Conservation (phyloP, 2,113 vertebrate species). For the Ceuthmochares aereus region DNA sequence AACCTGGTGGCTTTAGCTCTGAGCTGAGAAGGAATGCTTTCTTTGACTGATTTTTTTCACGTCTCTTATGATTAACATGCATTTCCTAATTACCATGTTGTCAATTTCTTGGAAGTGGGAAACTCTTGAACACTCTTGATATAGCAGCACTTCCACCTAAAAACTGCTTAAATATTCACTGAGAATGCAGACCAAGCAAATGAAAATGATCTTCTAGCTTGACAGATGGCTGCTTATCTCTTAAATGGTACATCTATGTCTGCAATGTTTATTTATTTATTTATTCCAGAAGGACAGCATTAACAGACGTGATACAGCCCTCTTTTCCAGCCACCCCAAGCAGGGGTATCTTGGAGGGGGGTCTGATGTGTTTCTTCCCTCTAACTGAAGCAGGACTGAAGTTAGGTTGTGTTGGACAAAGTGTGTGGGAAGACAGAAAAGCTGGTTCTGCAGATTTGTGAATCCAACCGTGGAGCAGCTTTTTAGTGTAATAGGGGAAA, state of each 20-base stretch:
- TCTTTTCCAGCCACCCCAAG: background rate
- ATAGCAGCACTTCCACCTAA: accelerated
- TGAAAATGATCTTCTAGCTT: background rate
- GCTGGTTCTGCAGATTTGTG: background rate
- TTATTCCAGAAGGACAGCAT: background rate
- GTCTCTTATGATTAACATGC: background rate
- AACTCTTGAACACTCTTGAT: background rate
- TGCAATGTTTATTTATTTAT: background rate
- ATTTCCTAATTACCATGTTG: background rate
- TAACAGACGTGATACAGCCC: background rate
- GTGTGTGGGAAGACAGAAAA: background rate
- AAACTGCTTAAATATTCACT: background rate
- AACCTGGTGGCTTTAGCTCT: background rate
- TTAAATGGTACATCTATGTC: background rate
- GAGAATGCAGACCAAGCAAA: background rate
- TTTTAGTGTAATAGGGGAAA: background rate
- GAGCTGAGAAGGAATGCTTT: background rate
- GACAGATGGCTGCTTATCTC: background rate
- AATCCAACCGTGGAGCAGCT: background rate
- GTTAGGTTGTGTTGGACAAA: background rate
- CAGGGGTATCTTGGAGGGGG: background rate
- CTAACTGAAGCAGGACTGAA: background rate
- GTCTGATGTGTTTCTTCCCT: background rate
- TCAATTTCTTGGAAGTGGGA: background rate
- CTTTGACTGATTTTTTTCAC: constrained; percentile 9